phyloP scores from a whole-genome alignment of 2,888 invertebrate species.

The Entomobrya proxima region DNA sequence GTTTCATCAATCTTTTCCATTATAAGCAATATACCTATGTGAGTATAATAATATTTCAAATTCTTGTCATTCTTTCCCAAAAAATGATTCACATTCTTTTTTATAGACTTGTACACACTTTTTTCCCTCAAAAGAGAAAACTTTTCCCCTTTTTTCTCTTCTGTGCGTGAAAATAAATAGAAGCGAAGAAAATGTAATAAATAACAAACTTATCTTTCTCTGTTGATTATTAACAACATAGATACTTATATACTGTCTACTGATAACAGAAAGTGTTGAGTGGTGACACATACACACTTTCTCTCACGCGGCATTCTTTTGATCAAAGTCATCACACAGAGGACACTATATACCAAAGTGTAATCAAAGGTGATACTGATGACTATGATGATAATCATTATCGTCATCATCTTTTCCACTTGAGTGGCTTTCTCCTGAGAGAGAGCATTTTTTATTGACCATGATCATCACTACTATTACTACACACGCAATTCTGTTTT shows the following conservation, averaged over 20 bases:
- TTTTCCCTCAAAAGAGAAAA: too few species aligned
- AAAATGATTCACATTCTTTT: constrained; percentile 50
- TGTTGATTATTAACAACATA: constrained; percentile 13
- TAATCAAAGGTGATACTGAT: too few species aligned
- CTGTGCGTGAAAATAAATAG: not conserved
- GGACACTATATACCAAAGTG: too few species aligned
- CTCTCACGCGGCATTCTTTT: too few species aligned
- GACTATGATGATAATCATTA: too few species aligned
- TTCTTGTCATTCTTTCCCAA: constrained; percentile 50
- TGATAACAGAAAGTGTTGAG: not conserved
- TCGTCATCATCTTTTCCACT: too few species aligned
- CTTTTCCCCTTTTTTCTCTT: not conserved
- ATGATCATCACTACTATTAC: too few species aligned
- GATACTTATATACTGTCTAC: too few species aligned
- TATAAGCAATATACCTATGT: not conserved
- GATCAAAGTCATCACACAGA: too few species aligned
- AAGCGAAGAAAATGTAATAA: not conserved
- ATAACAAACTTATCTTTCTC: constrained; percentile 13
- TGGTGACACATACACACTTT: not conserved
- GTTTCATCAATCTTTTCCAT: not conserved
- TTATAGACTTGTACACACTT: not conserved
- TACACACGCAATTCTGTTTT: too few species aligned
- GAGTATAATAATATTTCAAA: constrained; percentile 43
- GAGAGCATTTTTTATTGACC: too few species aligned
- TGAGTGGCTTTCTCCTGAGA: too few species aligned